Evolutionary conservation across 2,888 invertebrate genomes (phyloP), one percentile per base, ranked within the genome.

Genomic region (Rambutsinella grinnellia): DNA sequence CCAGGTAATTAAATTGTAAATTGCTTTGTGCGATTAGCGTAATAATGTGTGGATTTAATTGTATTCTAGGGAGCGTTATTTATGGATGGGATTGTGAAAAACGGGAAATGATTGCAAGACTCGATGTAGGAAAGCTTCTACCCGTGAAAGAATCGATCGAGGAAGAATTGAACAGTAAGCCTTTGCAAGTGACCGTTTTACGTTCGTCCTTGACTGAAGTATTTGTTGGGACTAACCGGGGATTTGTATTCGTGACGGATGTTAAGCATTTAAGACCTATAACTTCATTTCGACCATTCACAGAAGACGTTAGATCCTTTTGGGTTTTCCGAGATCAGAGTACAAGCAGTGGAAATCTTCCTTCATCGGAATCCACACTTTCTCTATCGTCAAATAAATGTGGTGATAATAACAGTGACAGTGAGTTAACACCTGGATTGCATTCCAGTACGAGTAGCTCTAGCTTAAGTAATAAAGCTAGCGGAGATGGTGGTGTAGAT

Each of bases 121-220:
- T 98, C 69, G 97, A 98, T 87, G 94, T 96, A 88, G 94, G 94
- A 53, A 96, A 96, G 87, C 89, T 97, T 84, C 93, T 93, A 81
- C 97, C 97, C 95, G 86, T 96, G 94, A 15, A 97, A 96, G 87
- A 95, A 95, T 92, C 94, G 51, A 92, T 96, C 79, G 97, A 96
- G 86, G 95, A 96, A 84, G 93, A 92, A 85, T 89, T 95, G 0
- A 93, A 92, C 83, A 91, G 92, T 1, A 92, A 91, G 26, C 92
- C 93, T 81, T 92, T 93, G 84, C 93, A 93, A 87, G 93, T 94
- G 76, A 90, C 92, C 80, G 86, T 94, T 84, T 90, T 91, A 60
- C 89, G 91, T 36, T 87, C 92, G 66, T 90, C 90, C 36, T 90
- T 90, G 28, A 68, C 75, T 3, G 92, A 92, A 84, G 88, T 97